These are phyloP conservation scores for Gallinago media DNA, from an alignment of 2,113 vertebrate genomes.

Conservation along the genomic window DNA sequence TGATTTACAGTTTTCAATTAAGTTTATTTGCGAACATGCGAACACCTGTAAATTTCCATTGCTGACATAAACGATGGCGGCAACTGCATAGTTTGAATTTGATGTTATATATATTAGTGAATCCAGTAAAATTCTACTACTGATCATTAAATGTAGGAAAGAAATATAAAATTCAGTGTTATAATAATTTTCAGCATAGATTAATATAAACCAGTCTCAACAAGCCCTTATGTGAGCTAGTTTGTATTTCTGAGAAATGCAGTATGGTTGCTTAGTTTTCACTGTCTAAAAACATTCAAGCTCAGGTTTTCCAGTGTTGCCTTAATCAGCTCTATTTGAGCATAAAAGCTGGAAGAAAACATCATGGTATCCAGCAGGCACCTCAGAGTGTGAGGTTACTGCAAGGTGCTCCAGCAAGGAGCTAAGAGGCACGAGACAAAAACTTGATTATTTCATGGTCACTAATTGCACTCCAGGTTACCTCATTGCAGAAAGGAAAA, in stretches of 20 bases:
- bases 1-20: slow-evolving; percentile 42
- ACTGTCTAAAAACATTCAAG: not conserved
- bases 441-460: not conserved
- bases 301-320: not conserved
- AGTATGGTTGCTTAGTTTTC: not conserved
- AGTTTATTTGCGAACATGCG: slow-evolving; percentile 42
- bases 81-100: not conserved
- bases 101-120: not conserved
- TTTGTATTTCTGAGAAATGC: not conserved
- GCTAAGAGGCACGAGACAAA: not conserved
- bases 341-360: slow-evolving; percentile 9
- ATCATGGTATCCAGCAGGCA: not conserved
- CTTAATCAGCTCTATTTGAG: not conserved
- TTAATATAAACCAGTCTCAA: not conserved
- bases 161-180: not conserved
- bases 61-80: not conserved
- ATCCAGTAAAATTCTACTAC: slow-evolving; percentile 1
- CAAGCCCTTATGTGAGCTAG: not conserved
- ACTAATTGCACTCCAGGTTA: not conserved
- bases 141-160: not conserved
- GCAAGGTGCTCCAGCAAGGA: not conserved
- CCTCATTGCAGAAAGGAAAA: not conserved
- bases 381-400: not conserved
- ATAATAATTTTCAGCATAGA: not conserved
- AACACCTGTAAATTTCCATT: slow-evolving; percentile 26